These are phyloP conservation scores for Leptinotarsa peninsularis DNA, from an alignment of 2,888 invertebrate species.

Conservation along the genomic window DNA sequence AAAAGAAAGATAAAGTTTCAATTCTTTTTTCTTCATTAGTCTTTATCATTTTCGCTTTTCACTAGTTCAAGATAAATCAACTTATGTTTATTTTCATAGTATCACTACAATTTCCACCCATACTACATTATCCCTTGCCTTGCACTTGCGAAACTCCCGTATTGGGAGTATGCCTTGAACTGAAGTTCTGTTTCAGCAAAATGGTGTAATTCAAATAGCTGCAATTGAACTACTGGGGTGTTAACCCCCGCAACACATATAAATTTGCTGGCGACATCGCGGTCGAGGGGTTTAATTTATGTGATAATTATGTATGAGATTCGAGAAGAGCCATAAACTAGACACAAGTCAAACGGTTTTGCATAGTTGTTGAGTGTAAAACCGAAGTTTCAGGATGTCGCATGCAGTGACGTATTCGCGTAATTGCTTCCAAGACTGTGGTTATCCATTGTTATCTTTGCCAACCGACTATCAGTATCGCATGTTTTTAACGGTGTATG, in stretches of 20 bases:
- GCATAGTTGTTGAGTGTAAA: slow-evolving; percentile 40
- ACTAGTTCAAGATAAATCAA: too few relatives aligned
- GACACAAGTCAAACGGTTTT: slow-evolving; percentile 42
- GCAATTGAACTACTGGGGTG: slow-evolving; percentile 5
- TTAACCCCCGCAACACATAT: slow-evolving; percentile 5
- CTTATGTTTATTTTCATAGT: neutral
- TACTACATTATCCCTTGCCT: neutral
- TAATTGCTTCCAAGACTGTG: slow-evolving; percentile 2
- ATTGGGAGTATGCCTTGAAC: neutral
- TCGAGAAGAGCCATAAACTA: slow-evolving; percentile 40
- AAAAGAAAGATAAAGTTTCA: too few relatives aligned
- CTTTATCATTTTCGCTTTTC: too few relatives aligned
- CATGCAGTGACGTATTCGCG: neutral
- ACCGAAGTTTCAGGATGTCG: slow-evolving; percentile 36
- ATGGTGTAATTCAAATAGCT: neutral
- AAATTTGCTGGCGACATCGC: slow-evolving; percentile 21
- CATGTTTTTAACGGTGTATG: too few relatives aligned
- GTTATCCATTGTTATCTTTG: neutral
- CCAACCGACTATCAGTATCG: neutral
- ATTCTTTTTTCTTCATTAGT: too few relatives aligned
- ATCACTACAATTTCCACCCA: neutral
- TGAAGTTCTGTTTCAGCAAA: neutral
- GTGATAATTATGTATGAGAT: slow-evolving; percentile 41
- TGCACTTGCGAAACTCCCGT: neutral
- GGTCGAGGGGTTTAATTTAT: slow-evolving; percentile 34